These are phyloP conservation scores for Acipenser ruthenus DNA, from an alignment of 2,797 vertebrate genomes.

Conservation along the genomic window DNA sequence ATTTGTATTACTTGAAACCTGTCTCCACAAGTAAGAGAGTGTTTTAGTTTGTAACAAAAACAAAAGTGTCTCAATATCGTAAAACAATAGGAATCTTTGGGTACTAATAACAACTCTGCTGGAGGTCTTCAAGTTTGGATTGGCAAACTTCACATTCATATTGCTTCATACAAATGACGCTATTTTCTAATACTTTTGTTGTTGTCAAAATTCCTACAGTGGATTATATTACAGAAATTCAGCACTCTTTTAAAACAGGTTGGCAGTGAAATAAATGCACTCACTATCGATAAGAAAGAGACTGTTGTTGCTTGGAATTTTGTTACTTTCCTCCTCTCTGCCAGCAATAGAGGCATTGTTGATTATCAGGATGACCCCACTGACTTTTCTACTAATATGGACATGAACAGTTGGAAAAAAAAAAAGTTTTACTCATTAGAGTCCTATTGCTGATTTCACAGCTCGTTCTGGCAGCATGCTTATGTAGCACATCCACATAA, in stretches of 20 bases:
- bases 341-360: not conserved
- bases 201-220: not conserved
- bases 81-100: constrained; percentile 4
- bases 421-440: constrained; percentile 17
- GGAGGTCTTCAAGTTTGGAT: constrained; percentile 4
- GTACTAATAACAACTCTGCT: constrained; percentile 8
- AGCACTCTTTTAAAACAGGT: not conserved
- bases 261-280: not conserved
- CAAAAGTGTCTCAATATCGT: not conserved
- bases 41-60: constrained; percentile 9
- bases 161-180: constrained; percentile 11
- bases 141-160: not conserved
- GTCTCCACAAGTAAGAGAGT: constrained; percentile 4
- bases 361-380: constrained; percentile 5
- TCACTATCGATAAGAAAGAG: constrained; percentile 6
- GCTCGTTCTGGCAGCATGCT: constrained; percentile 11
- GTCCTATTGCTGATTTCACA: constrained; percentile 20
- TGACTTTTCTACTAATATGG: not conserved
- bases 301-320: constrained; percentile 6
- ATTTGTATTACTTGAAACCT: not conserved
- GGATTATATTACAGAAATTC: constrained; percentile 1
- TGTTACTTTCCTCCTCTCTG: constrained; percentile 1
- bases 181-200: not conserved
- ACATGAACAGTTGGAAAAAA: not conserved
- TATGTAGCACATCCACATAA: constrained; percentile 7